Base-by-base conservation (phyloP, 35 echinoderm and acorn worm genomes). In the Ophiothrix spiculata region DNA sequence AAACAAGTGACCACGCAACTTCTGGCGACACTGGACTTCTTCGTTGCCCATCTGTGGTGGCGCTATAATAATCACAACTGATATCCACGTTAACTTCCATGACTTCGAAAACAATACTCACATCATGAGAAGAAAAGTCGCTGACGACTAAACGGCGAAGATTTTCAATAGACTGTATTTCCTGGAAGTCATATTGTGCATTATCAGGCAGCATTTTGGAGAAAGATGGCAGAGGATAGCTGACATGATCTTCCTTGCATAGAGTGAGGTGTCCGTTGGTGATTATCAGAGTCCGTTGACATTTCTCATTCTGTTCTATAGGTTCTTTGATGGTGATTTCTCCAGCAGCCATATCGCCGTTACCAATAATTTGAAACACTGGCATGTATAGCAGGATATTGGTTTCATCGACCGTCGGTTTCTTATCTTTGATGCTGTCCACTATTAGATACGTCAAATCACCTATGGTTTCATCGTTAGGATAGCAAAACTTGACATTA, bases 41-140 rank as follows among this genome's bases (percentile, higher is more conserved):
- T 40, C 69, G 45, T 35, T 86, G 49, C 25, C 80, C 83, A 39
- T 86, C 85, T 15, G 74, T 79, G 40, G 86, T 82, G 8, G 90
- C 54, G 56, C 88, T 94, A 69, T 90, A 99, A 75, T 99, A 81
- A 60, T 99, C 96, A n/a, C 83, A 80, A 25, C 49, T 85, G 31
- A 99, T 93, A 77, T 99, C 96, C 40, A 99, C 96, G 40, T 91
- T 86, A 77, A 99, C 89, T 10, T 91, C 92, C 39, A 93, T 85
- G 64, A 94, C 92, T 79, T 99, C 92, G 85, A 99, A 99, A 37
- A 90, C 84, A 0, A 99, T 83, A 32, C 92, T 94, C 0, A 99
- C 86, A 40, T 94, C 92, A 23, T 79, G 83, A 1, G 91, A 90
- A 16, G 87, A 86, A 38, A 90, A 88, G 74, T 99, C 96, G 39